phyloP scores from a whole-genome alignment of 2,888 invertebrate genomes.

The Xiphydria camelus region DNA sequence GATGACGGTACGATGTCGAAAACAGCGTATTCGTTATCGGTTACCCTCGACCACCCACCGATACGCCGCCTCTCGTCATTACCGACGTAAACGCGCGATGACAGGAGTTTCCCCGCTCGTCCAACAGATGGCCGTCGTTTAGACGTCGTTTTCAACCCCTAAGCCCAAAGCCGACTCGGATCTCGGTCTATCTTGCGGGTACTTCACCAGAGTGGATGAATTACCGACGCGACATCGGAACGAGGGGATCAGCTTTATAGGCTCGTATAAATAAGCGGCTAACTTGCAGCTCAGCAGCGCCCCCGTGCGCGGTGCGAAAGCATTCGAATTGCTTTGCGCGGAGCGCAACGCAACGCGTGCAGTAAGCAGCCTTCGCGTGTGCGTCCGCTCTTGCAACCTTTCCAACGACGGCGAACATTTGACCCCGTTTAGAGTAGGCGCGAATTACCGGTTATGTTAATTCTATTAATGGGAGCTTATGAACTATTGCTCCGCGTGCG shows the following conservation, averaged over 20 bases:
- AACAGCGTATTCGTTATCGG: constrained; percentile 24
- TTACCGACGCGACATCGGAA: constrained; percentile 48
- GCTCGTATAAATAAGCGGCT: constrained; percentile 35
- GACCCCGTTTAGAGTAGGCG: too few relatives aligned
- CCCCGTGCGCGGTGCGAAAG: too few relatives aligned
- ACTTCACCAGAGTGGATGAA: constrained; percentile 42
- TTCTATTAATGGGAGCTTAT: too few relatives aligned
- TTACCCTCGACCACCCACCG: constrained; percentile 52
- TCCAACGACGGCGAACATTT: too few relatives aligned
- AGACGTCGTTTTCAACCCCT: constrained; percentile 49
- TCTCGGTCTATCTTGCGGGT: constrained; percentile 35
- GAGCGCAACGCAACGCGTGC: not conserved
- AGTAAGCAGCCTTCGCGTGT: too few relatives aligned
- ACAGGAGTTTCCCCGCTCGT: constrained; percentile 42
- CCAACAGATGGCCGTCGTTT: constrained; percentile 54
- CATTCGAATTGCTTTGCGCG: not conserved
- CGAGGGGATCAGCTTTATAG: constrained; percentile 27
- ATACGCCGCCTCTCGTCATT: constrained; percentile 44
- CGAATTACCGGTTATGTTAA: too few relatives aligned
- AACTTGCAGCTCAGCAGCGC: constrained; percentile 12
- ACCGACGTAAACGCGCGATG: constrained; percentile 46
- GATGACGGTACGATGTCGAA: too few relatives aligned
- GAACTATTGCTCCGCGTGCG: too few relatives aligned
- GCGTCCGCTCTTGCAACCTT: too few relatives aligned
- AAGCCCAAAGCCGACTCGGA: constrained; percentile 17